Conservation (phyloP, 2,888 invertebrate species). For the Zygogramma bicolorata region DNA sequence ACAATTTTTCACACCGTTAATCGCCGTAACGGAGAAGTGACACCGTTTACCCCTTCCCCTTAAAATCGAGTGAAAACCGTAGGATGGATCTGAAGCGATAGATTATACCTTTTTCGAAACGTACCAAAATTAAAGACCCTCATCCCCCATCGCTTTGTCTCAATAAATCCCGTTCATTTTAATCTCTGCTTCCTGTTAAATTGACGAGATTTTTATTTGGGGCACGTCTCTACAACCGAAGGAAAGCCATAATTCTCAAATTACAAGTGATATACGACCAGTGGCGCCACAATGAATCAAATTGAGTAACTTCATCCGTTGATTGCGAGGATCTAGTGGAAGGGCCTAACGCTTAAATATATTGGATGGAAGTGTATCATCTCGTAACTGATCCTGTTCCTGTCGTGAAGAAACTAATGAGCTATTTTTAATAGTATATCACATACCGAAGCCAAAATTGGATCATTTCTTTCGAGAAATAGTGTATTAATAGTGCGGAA, state of each 20-base stretch:
- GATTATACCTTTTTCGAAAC: not conserved
- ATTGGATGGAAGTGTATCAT: too few relatives aligned
- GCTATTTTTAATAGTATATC: too few relatives aligned
- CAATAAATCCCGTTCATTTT: slow-evolving; percentile 24
- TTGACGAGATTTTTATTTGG: slow-evolving; percentile 26
- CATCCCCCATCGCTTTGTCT: slow-evolving; percentile 20
- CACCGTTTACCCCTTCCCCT: too few relatives aligned
- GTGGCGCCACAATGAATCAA: not conserved
- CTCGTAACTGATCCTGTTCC: too few relatives aligned
- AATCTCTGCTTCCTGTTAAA: slow-evolving; percentile 24
- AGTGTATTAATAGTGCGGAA: too few relatives aligned
- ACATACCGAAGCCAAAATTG: too few relatives aligned
- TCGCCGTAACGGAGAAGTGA: too few relatives aligned
- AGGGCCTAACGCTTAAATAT: not conserved
- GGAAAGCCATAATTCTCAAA: slow-evolving; percentile 31
- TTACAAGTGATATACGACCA: slow-evolving; percentile 11
- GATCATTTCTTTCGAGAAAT: too few relatives aligned
- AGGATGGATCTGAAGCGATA: not conserved
- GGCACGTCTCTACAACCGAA: slow-evolving; percentile 4
- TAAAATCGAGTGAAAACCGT: too few relatives aligned
- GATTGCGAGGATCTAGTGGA: not conserved
- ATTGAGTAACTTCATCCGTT: not conserved
- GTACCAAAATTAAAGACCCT: not conserved
- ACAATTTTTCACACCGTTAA: too few relatives aligned
- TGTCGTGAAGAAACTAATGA: too few relatives aligned